A percentile compares a stretch with the other conserved stretches of the same genome.
phyloP scores from a whole-genome alignment of 2,888 invertebrate species.

The Drepanosiphum platanoidis region DNA sequence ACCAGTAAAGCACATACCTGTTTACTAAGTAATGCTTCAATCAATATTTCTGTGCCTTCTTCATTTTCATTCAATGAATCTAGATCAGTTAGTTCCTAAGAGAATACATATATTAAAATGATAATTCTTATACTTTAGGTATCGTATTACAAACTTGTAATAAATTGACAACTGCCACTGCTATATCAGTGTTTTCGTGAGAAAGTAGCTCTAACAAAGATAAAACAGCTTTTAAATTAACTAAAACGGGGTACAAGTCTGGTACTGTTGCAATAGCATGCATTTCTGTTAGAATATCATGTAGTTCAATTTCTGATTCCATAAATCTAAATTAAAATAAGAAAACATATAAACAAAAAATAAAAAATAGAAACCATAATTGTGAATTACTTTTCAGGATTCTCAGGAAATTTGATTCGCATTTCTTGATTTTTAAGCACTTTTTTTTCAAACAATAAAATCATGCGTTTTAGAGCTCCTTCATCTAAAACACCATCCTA shows the following conservation, averaged over 20 bases:
- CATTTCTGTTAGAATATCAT: slow-evolving; percentile 87
- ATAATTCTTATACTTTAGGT: background rate
- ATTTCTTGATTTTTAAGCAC: slow-evolving; percentile 95
- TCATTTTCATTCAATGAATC: slow-evolving; percentile 94
- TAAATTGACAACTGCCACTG: slow-evolving; percentile 79
- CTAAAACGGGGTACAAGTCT: slow-evolving; percentile 90
- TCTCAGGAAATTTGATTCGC: slow-evolving; percentile 97
- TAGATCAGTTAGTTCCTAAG: slow-evolving; percentile 92
- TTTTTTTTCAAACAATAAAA: slow-evolving; percentile 93
- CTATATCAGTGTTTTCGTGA: slow-evolving; percentile 96
- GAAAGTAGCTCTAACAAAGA: slow-evolving; percentile 91
- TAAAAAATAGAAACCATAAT: background rate
- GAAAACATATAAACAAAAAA: slow-evolving; percentile 14
- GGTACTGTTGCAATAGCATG: slow-evolving; percentile 95
- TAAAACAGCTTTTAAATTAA: slow-evolving; percentile 88
- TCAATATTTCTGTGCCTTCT: slow-evolving; percentile 87
- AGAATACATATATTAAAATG: slow-evolving; percentile 69
- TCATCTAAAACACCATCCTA: slow-evolving; percentile 90
- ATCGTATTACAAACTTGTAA: slow-evolving; percentile 72
- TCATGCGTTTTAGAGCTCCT: slow-evolving; percentile 84
- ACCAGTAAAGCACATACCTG: slow-evolving; percentile 90
- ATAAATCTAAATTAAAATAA: slow-evolving; percentile 76
- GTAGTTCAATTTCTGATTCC: slow-evolving; percentile 93
- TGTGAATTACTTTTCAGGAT: slow-evolving; percentile 81
- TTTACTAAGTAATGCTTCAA: slow-evolving; percentile 87